Conservation (phyloP, 1,140 invertebrate species). For the Cephus cinctus region DNA sequence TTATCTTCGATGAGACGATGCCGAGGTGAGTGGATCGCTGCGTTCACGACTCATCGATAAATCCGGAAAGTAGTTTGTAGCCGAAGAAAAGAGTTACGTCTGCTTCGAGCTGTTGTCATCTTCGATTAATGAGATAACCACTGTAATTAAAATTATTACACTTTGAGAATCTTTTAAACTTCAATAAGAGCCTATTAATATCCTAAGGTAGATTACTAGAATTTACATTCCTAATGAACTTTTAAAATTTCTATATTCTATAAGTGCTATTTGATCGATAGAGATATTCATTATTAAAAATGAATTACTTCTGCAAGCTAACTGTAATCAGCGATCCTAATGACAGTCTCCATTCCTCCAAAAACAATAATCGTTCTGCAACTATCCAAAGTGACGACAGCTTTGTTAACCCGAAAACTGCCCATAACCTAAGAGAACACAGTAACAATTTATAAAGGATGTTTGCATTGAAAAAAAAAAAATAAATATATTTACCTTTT, state of each 20-base stretch:
- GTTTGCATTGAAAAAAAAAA: constrained; percentile 2
- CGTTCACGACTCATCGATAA: constrained; percentile 12
- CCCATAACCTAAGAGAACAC: constrained; percentile 30
- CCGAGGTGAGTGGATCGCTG: background rate
- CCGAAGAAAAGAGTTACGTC: too few relatives aligned
- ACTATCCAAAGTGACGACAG: constrained; percentile 35
- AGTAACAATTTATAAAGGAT: constrained; percentile 8
- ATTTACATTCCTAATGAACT: too few relatives aligned
- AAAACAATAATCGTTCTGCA: constrained; percentile 28
- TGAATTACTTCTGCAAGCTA: too few relatives aligned
- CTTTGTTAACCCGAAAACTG: constrained; percentile 30
- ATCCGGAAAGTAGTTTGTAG: background rate
- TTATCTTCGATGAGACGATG: constrained; percentile 33
- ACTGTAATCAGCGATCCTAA: constrained; percentile 30
- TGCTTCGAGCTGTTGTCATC: too few relatives aligned
- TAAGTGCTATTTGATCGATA: too few relatives aligned
- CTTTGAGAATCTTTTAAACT: too few relatives aligned
- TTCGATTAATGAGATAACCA: too few relatives aligned
- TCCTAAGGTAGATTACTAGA: too few relatives aligned
- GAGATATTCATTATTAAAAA: too few relatives aligned
- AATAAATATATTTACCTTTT: constrained; percentile 26
- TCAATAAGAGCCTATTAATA: too few relatives aligned
- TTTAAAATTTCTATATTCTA: too few relatives aligned
- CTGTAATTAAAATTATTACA: too few relatives aligned
- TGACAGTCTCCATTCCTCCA: constrained; percentile 38